Percentiles rank a stretch among this genome's conserved stretches.
Evolutionary conservation across 2,888 invertebrate species (phyloP).

Genomic region (Glomeris marginata): DNA sequence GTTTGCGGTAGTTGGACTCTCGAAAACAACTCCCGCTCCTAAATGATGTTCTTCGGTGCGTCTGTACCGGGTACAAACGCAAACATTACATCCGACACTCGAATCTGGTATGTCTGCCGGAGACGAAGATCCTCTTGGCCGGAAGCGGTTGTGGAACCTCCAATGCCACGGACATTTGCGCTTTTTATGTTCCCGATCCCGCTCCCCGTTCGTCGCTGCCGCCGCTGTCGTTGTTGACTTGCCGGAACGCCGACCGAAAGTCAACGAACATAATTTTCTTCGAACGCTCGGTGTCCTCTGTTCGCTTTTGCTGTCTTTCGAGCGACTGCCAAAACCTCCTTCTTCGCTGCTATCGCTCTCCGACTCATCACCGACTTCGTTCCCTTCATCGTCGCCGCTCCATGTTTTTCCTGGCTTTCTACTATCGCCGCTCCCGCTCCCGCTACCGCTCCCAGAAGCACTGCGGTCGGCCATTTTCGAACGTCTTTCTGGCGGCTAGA

Average conservation of each 20-base stretch:
- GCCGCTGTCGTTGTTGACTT: background rate
- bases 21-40: constrained; percentile 29
- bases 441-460: too few species aligned
- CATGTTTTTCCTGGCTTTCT: background rate
- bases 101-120: constrained; percentile 17
- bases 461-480: too few species aligned
- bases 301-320: background rate
- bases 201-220: background rate
- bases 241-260: constrained; percentile 19
- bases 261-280: constrained; percentile 17
- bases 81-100: constrained; percentile 22
- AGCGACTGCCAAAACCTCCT: background rate
- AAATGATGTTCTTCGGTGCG: constrained; percentile 39
- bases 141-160: constrained; percentile 3
- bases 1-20: background rate
- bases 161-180: constrained; percentile 10
- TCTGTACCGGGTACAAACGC: constrained; percentile 51
- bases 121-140: background rate
- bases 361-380: background rate
- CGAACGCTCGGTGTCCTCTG: constrained; percentile 12
- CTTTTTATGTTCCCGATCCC: constrained; percentile 4
- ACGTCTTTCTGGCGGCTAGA: too few species aligned
- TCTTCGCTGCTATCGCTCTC: background rate
- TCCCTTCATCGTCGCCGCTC: background rate
- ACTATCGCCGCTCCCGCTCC: background rate